Evolutionary conservation across 2,888 invertebrate genomes (phyloP).

Genomic region (Oegoconia quadripuncta): DNA sequence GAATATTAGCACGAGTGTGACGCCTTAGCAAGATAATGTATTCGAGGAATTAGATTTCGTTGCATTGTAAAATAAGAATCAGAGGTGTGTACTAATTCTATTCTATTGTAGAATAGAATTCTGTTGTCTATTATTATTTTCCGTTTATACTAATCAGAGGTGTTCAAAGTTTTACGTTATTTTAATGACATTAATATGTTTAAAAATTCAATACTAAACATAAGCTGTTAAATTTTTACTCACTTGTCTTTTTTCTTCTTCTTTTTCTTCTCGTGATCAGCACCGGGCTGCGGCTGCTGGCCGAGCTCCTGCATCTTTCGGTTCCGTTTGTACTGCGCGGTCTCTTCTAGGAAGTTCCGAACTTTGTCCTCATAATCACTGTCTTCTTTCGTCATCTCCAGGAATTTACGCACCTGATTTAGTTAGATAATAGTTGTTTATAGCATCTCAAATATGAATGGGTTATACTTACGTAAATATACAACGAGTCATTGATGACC

Average conservation of each 20-base stretch:
- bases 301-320: constrained; percentile 82
- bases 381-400: constrained; percentile 89
- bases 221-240: constrained; percentile 36
- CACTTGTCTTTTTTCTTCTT: constrained; percentile 78
- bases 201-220: background rate
- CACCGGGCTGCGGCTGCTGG: constrained; percentile 75
- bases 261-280: constrained; percentile 75
- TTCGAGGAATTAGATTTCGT: no score
- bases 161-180: background rate
- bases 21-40: no score
- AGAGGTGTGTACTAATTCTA: no score
- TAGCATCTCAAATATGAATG: no score
- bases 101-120: no score
- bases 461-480: no score
- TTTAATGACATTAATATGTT: background rate
- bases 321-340: constrained; percentile 87
- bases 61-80: no score
- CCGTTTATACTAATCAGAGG: no score
- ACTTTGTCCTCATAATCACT: constrained; percentile 93
- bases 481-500: no score
- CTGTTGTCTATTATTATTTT: no score
- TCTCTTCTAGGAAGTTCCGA: constrained; percentile 90
- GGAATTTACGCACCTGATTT: constrained; percentile 82
- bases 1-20: no score
- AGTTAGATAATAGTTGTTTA: no score